Evolutionary conservation across 2,888 invertebrate species (phyloP).

Genomic region (Globia sparganii): DNA sequence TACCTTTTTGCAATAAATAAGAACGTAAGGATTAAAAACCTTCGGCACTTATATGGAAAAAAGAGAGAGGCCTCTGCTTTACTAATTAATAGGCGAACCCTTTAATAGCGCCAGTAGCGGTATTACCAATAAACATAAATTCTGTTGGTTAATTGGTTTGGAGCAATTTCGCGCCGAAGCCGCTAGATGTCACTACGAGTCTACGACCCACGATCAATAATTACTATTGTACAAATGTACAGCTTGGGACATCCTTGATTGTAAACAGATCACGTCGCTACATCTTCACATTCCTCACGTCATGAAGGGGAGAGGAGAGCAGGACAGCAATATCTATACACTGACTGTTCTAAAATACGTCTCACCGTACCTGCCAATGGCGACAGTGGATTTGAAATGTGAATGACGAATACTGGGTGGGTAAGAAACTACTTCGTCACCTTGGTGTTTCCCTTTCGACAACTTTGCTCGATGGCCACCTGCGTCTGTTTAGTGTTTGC

Average conservation of each 20-base stretch:
- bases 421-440: slow-evolving; percentile 1
- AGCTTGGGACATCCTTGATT: neutral
- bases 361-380: slow-evolving; percentile 14
- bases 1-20: neutral
- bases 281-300: neutral
- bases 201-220: neutral
- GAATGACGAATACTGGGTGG: slow-evolving; percentile 5
- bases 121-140: neutral
- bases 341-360: slow-evolving; percentile 8
- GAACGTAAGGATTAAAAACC: no score
- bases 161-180: neutral
- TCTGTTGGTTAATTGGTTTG: neutral
- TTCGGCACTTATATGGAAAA: neutral
- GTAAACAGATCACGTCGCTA: neutral
- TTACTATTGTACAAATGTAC: neutral
- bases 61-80: neutral
- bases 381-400: slow-evolving; percentile 10
- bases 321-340: slow-evolving; percentile 30
- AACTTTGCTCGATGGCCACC: neutral
- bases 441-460: slow-evolving; percentile 20
- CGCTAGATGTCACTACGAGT: slow-evolving; percentile 36
- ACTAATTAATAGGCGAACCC: neutral
- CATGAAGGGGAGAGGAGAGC: slow-evolving; percentile 3
- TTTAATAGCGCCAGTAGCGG: neutral
- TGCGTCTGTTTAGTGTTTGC: slow-evolving; percentile 37